Base-by-base conservation (phyloP, 2,113 vertebrate genomes). In the Myocastor coypus region DNA sequence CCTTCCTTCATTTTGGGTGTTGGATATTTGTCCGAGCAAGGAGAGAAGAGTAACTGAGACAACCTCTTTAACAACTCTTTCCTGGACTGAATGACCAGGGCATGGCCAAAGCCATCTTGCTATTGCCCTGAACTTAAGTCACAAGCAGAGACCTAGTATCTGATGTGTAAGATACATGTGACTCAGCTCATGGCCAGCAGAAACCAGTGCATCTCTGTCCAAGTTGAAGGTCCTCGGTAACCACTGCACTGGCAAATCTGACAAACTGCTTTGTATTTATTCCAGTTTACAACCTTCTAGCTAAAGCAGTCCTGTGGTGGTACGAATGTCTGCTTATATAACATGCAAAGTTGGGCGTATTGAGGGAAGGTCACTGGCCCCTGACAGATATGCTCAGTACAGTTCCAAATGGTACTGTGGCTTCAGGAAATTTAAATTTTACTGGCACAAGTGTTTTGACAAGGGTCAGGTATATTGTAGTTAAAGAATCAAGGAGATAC, bases 171-270 rank as follows among this genome's bases (percentile, higher is more conserved):
- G 16, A 66, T 61, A 14, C 46, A 22, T 63, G 73, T 89, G 91
- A 95, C 73, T 92, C 89, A 93, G 68, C 14, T 66, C n/a, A 64
- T 7, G 28, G 26, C 71, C 87, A 88, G 90, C 77, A 93, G 83
- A 80, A 97, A 63, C 37, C 46, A 69, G 13, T 14, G 19, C 8
- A 5, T 46, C 87, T 81, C 40, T 63, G 88, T 81, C 77, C 40
- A 83, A 94, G 69, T 28, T 30, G 1, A 96, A 94, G n/a, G n/a
- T 89, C 81, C 96, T 84, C 81, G 87, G 61, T 75, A 52, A 80
- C 28, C 68, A 71, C 42, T 68, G 26, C 14, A 63, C 37, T 82
- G 59, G 57, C 40, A 81, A 94, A 46, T 71, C 52, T 93, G 81
- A 94, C 37, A 84, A 80, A 82, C 5, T 63, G 5, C 77, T 93